These are phyloP conservation scores for Brachyptera risi DNA, from an alignment of 2,888 invertebrate genomes.

Conservation along the genomic window DNA sequence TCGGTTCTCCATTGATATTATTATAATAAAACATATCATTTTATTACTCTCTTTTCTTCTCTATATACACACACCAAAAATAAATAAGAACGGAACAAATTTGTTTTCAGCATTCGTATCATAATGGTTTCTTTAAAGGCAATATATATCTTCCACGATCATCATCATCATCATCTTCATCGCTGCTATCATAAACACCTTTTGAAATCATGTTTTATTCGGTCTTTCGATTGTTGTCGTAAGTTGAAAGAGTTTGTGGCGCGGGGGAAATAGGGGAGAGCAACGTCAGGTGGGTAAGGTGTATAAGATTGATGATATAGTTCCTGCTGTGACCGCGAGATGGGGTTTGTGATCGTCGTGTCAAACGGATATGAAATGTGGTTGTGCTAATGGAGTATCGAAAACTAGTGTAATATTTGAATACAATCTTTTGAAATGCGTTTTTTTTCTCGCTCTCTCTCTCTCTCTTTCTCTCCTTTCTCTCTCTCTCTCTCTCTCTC, in stretches of 20 bases:
- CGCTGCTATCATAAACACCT: background rate
- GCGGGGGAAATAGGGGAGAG: background rate
- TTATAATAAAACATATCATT: too few relatives aligned
- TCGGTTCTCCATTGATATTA: too few relatives aligned
- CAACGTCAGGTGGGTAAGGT: too few relatives aligned
- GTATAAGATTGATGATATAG: background rate
- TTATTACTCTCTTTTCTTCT: too few relatives aligned
- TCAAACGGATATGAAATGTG: background rate
- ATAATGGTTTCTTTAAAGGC: too few relatives aligned
- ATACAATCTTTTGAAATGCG: background rate
- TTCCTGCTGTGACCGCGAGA: background rate
- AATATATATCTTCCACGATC: background rate
- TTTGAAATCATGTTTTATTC: background rate
- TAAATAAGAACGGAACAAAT: too few relatives aligned
- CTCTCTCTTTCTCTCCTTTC: too few relatives aligned
- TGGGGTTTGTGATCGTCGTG: background rate
- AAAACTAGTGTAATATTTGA: background rate
- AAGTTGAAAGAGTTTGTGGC: background rate
- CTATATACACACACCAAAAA: too few relatives aligned
- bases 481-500: too few relatives aligned
- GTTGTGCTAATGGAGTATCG: background rate
- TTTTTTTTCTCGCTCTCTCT: too few relatives aligned
- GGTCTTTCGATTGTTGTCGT: background rate
- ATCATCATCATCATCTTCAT: background rate
- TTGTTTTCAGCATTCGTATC: too few relatives aligned